Percentiles rank a stretch among this genome's conserved stretches.
These are phyloP conservation scores for Dinocampus coccinellae DNA, from an alignment of 2,888 invertebrate genomes.

Conservation along the genomic window DNA sequence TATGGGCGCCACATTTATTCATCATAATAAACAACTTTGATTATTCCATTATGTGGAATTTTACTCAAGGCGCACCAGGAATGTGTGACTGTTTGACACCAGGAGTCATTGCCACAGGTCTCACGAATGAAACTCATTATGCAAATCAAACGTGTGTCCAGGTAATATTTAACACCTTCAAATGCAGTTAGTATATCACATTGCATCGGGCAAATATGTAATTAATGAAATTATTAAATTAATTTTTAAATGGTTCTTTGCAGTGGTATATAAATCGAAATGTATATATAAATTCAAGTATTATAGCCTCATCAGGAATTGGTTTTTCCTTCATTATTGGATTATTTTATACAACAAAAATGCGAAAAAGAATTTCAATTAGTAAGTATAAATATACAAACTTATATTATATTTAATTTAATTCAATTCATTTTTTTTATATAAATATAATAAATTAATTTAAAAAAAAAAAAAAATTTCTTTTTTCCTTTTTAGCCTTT, in stretches of 20 bases:
- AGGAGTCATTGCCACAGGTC: constrained; percentile 42
- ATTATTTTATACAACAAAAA: constrained; percentile 47
- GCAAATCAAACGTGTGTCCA: constrained; percentile 46
- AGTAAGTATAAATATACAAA: constrained; percentile 49
- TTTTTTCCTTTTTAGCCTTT: constrained; percentile 48
- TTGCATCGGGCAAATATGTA: not conserved
- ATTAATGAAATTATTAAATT: not conserved
- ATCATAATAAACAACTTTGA: constrained; percentile 72
- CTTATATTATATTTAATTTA: not conserved
- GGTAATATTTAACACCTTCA: constrained; percentile 40
- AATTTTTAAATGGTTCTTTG: constrained; percentile 18
- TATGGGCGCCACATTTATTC: constrained; percentile 75
- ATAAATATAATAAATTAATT: too few relatives aligned
- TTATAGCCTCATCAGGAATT: constrained; percentile 61
- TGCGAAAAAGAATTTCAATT: constrained; percentile 53
- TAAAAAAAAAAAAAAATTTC: too few relatives aligned
- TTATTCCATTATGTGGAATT: constrained; percentile 46
- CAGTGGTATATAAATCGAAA: constrained; percentile 58
- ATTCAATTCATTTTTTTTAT: too few relatives aligned
- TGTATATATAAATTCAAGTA: constrained; percentile 62
- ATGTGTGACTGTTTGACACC: constrained; percentile 68
- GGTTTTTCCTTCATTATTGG: constrained; percentile 56
- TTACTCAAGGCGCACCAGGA: constrained; percentile 58
- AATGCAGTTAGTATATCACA: constrained; percentile 13
- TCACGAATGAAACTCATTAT: constrained; percentile 43